Evolutionary conservation across 64 coral and sea anemone species (phyloP).

Genomic region (Actinia tenebrosa): DNA sequence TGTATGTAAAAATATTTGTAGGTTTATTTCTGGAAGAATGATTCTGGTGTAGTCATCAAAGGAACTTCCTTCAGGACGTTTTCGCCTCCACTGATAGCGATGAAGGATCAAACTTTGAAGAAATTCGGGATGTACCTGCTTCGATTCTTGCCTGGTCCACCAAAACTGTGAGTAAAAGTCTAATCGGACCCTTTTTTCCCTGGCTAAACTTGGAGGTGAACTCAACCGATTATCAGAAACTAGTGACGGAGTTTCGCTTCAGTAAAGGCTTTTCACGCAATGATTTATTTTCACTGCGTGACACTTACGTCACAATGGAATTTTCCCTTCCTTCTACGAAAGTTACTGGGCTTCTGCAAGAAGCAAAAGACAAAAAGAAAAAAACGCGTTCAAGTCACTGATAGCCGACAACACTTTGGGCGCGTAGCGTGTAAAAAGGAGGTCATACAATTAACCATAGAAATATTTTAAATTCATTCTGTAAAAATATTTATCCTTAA

Average conservation of each 20-base stretch:
- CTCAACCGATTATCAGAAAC: no score
- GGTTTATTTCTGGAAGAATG: constrained; percentile 49
- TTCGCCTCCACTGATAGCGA: constrained; percentile 24
- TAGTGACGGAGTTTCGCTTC: no score
- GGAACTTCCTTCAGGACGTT: constrained; percentile 47
- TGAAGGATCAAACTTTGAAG: constrained; percentile 44
- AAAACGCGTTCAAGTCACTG: no score
- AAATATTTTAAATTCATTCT: no score
- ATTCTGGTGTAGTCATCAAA: constrained; percentile 27
- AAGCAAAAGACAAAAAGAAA: no score
- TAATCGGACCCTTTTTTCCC: not conserved
- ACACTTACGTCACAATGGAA: no score
- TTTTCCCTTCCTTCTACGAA: no score
- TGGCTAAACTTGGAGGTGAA: not conserved
- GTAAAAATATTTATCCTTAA: not conserved
- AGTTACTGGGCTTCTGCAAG: no score
- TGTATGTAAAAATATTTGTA: not conserved
- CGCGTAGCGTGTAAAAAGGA: no score
- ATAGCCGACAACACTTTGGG: no score
- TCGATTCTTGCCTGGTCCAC: constrained; percentile 52
- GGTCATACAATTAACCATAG: no score
- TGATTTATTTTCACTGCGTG: no score
- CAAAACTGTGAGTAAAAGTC: constrained; percentile 54
- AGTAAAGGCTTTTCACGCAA: not conserved
- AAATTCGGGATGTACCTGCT: constrained; percentile 58